Evolutionary conservation across 2,113 vertebrate species (phyloP).

Genomic region (Sturnus vulgaris): DNA sequence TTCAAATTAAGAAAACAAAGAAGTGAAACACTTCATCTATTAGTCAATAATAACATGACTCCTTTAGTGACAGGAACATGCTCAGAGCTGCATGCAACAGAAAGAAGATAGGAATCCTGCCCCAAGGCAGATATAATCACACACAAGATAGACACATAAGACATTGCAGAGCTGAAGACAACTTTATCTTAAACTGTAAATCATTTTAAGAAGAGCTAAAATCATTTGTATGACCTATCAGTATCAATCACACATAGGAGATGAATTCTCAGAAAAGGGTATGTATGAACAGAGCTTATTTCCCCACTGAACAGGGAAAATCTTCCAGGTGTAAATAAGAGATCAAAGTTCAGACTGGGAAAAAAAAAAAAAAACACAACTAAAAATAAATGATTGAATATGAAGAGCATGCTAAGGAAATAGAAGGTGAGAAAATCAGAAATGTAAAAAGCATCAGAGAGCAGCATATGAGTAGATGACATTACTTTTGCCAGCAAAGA

Average conservation of each 20-base stretch:
- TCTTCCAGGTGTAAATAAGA: background rate
- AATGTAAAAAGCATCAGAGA: background rate
- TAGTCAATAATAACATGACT: background rate
- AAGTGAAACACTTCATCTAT: background rate
- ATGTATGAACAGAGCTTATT: background rate
- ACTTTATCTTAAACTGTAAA: slow-evolving; percentile 15
- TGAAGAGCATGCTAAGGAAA: background rate
- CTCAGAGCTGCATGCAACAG: background rate
- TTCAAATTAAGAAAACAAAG: background rate
- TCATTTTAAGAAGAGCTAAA: slow-evolving; percentile 13
- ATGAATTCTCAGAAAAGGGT: background rate
- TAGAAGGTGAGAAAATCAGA: background rate
- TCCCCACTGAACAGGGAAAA: background rate
- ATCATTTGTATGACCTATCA: slow-evolving; percentile 2
- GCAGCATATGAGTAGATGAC: background rate
- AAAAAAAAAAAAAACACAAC: background rate
- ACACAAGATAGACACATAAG: background rate
- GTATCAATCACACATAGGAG: background rate
- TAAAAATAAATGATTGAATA: background rate
- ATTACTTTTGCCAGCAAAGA: background rate
- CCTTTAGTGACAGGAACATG: background rate
- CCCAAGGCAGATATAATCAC: background rate
- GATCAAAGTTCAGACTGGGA: background rate
- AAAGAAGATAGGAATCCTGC: background rate
- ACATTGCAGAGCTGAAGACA: background rate